Evolutionary conservation across 2,797 vertebrate genomes (phyloP).

Genomic region (Crax fasciolata): DNA sequence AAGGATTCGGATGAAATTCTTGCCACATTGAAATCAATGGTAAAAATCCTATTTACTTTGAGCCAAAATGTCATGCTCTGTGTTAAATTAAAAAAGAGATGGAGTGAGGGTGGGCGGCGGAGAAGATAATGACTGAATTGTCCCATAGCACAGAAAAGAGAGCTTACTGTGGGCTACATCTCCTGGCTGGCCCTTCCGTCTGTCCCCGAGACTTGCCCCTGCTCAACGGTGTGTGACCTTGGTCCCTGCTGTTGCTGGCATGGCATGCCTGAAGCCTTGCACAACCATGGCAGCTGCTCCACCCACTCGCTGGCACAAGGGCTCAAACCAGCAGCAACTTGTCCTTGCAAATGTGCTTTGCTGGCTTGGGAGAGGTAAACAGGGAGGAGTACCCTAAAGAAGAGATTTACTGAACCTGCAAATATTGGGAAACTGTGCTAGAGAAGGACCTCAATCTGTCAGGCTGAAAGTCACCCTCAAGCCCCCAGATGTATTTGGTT

Average conservation of each 20-base stretch:
- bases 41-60: neutral
- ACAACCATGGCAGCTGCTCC: neutral
- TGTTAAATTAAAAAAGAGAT: neutral
- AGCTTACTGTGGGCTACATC: neutral
- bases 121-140: neutral
- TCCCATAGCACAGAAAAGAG: rapidly evolving
- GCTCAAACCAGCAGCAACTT: neutral
- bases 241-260: neutral
- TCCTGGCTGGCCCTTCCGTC: neutral
- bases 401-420: neutral
- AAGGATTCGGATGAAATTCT: neutral
- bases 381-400: neutral
- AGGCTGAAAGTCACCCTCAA: neutral
- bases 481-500: neutral
- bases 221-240: neutral
- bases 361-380: neutral
- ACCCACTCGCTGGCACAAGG: rapidly evolving
- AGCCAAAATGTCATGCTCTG: neutral
- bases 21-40: neutral
- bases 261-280: neutral
- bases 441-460: neutral
- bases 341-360: neutral
- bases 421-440: neutral
- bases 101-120: neutral
- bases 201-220: rapidly evolving